Conservation (phyloP, 2,888 invertebrate genomes). For the Tetragnatha montana region DNA sequence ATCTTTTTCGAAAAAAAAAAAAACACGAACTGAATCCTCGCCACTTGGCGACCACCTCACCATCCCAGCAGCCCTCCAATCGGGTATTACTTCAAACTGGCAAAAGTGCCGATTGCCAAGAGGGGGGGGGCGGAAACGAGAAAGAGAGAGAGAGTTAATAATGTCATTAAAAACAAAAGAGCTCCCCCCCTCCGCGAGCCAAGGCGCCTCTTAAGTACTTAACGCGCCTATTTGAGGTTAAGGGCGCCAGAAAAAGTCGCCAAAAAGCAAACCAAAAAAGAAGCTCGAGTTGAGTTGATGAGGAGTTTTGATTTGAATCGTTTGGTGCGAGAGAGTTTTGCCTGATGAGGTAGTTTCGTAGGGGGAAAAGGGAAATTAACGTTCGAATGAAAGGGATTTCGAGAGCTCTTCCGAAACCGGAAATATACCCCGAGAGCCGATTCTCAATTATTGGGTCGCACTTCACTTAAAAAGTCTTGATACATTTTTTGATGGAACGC, state of each 20-base stretch:
- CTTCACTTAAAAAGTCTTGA: constrained; percentile 12
- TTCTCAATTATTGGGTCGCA: constrained; percentile 44
- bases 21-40: not conserved
- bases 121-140: constrained; percentile 4
- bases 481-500: constrained; percentile 36
- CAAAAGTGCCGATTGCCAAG: constrained; percentile 61
- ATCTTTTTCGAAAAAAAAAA: too few species aligned
- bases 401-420: constrained; percentile 25
- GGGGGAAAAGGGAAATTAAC: constrained; percentile 60
- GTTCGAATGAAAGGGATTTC: constrained; percentile 33
- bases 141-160: constrained; percentile 64
- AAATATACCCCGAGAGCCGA: constrained; percentile 40
- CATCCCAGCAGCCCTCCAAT: constrained; percentile 12
- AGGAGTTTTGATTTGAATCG: constrained; percentile 71
- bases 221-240: constrained; percentile 71
- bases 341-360: constrained; percentile 62
- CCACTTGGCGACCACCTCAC: constrained; percentile 45
- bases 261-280: constrained; percentile 28
- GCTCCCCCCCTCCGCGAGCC: constrained; percentile 30
- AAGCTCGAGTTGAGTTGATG: constrained; percentile 53
- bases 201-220: constrained; percentile 70
- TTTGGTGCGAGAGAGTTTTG: constrained; percentile 56
- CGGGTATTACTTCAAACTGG: constrained; percentile 60
- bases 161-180: constrained; percentile 71
- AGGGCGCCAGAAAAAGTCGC: constrained; percentile 58